These are phyloP conservation scores for Lepidochrysops patricia DNA, from an alignment of 2,888 invertebrate genomes.

Conservation along the genomic window DNA sequence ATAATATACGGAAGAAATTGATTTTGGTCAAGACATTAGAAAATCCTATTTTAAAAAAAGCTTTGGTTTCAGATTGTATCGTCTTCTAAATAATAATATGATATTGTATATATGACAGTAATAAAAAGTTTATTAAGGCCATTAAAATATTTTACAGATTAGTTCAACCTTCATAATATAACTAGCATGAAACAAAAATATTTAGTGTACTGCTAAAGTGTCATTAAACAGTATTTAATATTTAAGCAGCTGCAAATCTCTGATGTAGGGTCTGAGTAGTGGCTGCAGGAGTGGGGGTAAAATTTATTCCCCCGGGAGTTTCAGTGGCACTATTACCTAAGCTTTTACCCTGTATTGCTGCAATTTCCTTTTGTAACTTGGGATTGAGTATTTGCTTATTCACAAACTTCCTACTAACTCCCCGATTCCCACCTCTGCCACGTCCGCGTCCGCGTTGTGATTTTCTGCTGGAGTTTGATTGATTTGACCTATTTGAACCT, in stretches of 20 bases:
- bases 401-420: conserved; percentile 51
- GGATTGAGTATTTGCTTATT: conserved; percentile 58
- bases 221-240: background rate
- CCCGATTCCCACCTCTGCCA: conserved; percentile 48
- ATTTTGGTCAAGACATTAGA: background rate
- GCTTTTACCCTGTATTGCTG: conserved; percentile 57
- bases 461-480: conserved; percentile 42
- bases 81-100: background rate
- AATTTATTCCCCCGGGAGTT: conserved; percentile 37
- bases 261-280: conserved; percentile 61
- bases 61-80: background rate
- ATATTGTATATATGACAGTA: background rate
- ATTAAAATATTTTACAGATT: background rate
- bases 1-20: background rate
- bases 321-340: conserved; percentile 30
- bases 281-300: conserved; percentile 53
- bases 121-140: background rate
- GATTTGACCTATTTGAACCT: conserved; percentile 49
- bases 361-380: conserved; percentile 62
- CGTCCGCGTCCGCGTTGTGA: conserved; percentile 45
- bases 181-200: background rate
- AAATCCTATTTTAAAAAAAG: background rate
- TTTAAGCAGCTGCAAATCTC: conserved; percentile 52
- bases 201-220: background rate
- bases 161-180: background rate